Evolutionary conservation across 2,888 invertebrate species (phyloP).

Genomic region (Tetheella fluctuosa): DNA sequence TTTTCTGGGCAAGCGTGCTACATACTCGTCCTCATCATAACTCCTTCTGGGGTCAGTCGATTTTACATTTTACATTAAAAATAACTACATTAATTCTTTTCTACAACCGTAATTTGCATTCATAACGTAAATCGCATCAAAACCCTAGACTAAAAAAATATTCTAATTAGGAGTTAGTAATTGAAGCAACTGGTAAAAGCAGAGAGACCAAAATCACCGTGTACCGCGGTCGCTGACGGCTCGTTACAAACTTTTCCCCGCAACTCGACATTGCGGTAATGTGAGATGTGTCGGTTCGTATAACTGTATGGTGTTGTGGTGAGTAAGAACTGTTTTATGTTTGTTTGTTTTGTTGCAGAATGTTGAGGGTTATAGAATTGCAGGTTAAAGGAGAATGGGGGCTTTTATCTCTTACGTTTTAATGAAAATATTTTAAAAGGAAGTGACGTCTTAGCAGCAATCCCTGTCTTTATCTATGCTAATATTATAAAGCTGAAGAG

Average conservation of each 20-base stretch:
- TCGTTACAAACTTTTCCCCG: conserved; percentile 15
- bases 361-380: background rate
- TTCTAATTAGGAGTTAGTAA: background rate
- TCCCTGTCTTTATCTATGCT: too few species aligned
- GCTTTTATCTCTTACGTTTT: too few species aligned
- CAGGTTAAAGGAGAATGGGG: too few species aligned
- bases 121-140: background rate
- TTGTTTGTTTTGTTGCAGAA: background rate
- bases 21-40: too few species aligned
- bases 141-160: background rate
- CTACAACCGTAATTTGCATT: background rate
- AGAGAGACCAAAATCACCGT: conserved; percentile 1
- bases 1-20: too few species aligned
- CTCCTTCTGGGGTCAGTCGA: too few species aligned
- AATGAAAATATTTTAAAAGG: too few species aligned
- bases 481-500: too few species aligned
- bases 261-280: conserved; percentile 25
- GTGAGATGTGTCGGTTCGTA: conserved; percentile 21
- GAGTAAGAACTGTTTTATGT: background rate
- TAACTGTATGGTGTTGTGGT: conserved; percentile 33
- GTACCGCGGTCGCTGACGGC: conserved; percentile 4
- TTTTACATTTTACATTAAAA: too few species aligned
- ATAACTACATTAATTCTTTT: background rate
- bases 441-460: too few species aligned
- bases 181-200: conserved; percentile 6